Percentiles rank a stretch among this genome's conserved stretches.
phyloP scores from a whole-genome alignment of 2,888 invertebrate species.

The Corbicula japonica region DNA sequence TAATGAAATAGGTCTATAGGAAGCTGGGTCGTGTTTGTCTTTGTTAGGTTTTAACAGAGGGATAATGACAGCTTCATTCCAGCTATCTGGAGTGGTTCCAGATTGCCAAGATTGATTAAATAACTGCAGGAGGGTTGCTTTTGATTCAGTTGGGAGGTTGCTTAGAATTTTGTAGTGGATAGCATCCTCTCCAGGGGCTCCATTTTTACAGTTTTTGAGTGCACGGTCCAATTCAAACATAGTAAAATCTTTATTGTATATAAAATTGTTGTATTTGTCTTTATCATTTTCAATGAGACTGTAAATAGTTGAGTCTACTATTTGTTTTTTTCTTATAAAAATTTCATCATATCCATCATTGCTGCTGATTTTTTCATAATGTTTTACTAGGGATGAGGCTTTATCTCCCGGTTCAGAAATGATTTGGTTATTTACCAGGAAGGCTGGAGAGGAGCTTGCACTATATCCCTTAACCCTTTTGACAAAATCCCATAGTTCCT shows the following conservation, averaged over 20 bases:
- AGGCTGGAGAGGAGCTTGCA: too few species aligned
- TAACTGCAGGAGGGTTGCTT: slow-evolving; percentile 1
- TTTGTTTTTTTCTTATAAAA: not conserved
- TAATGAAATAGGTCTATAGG: slow-evolving; percentile 5
- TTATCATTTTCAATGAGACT: not conserved
- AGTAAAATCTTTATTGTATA: not conserved
- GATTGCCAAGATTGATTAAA: slow-evolving; percentile 5
- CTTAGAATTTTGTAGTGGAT: not conserved
- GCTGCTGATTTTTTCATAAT: not conserved
- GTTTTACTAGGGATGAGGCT: not conserved
- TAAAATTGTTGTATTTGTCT: too few species aligned
- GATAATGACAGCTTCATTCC: slow-evolving; percentile 14
- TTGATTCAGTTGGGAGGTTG: not conserved
- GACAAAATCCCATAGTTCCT: not conserved
- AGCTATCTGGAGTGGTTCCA: not conserved
- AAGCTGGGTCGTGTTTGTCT: slow-evolving; percentile 9
- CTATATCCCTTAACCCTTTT: not conserved
- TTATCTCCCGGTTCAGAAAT: not conserved
- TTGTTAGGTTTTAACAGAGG: slow-evolving; percentile 8
- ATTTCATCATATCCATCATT: not conserved
- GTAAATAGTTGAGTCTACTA: not conserved
- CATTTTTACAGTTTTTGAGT: not conserved
- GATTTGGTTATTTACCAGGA: not conserved
- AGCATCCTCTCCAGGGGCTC: not conserved
- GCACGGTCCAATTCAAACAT: not conserved